Evolutionary conservation across 2,888 invertebrate species (phyloP), one percentile per base, ranked within the genome.

Genomic region (Folsomia manolachei): DNA sequence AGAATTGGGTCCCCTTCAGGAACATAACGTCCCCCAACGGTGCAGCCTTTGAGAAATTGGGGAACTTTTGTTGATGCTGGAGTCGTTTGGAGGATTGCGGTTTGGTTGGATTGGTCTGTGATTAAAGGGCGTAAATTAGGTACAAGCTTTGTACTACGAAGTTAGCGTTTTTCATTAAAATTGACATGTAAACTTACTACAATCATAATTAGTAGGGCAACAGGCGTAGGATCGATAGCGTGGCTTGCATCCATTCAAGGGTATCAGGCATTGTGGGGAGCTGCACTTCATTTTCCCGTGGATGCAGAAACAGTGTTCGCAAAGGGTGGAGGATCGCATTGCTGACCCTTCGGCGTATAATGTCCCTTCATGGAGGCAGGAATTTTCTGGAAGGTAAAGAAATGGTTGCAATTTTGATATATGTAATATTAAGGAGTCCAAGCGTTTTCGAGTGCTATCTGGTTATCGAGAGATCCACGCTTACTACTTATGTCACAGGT

Each of bases 301-400:
- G 80, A 92, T 89, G 83, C 94, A 94, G 85, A 91, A 94, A 85
- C 94, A 94, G 84, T 92, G 91, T 84, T 93, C 91, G 85, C 94
- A 94, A n/a, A 90, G 87, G 74, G 89, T 88, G 21, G 89, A 88
- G 2, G 91, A 89, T 78, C 89, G 87, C 91, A 94, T 91, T 7
- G 94, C 94, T 2, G 94, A 94, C 1, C 92, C 92, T 64, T 91
- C 90, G 21, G 89, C 90, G 84, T 90, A 93, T 80, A 90, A 85
- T 26, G 89, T 88, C 39, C 91, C 91, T 79, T 90, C 90, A 79
- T 88, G 86, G 82, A 90, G 85, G 83, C 91, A 91, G n/a, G 56
- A 56, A 19, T 56, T 56, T 56, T 4, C 56, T 56, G 56, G 4
- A 56, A 56, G 7, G n/a, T n/a, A n/a, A n/a, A n/a, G n/a, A n/a